These are phyloP conservation scores for Dipus sagitta DNA, from an alignment of 2,797 vertebrate genomes.

Conservation along the genomic window DNA sequence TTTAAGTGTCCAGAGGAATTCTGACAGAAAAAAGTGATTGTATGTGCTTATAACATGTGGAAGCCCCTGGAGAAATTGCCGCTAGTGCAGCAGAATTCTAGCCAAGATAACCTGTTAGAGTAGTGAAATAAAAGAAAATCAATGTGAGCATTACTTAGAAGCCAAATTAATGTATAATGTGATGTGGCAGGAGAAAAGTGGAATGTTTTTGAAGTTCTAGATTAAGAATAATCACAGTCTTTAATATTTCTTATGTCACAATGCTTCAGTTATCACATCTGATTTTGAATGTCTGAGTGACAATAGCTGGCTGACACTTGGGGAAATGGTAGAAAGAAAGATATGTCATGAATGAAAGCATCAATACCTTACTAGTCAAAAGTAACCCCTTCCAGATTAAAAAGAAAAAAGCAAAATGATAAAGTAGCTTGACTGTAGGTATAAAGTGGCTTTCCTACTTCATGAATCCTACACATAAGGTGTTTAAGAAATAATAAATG, in stretches of 20 bases:
- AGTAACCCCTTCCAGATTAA: not conserved
- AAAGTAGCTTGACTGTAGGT: conserved; percentile 1
- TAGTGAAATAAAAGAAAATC: conserved; percentile 68
- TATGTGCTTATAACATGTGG: not conserved
- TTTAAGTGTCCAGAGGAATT: conserved; percentile 54
- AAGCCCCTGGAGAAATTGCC: conserved; percentile 35
- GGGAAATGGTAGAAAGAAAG: conserved; percentile 29
- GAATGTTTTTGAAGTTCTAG: conserved; percentile 53
- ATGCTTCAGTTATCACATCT: conserved; percentile 64
- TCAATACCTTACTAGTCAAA: not conserved
- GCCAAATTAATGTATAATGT: conserved; percentile 71
- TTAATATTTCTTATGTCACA: conserved; percentile 58
- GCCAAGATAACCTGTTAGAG: conserved; percentile 62
- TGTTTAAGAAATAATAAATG: conserved; percentile 7
- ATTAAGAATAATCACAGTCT: conserved; percentile 70
- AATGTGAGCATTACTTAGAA: conserved; percentile 60
- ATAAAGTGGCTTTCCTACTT: conserved; percentile 18
- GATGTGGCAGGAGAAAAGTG: conserved; percentile 64
- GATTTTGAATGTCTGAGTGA: conserved; percentile 67
- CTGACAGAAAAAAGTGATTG: conserved; percentile 37
- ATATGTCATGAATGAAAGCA: not conserved
- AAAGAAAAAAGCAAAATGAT: not conserved
- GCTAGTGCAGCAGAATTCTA: not conserved
- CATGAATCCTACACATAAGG: not conserved
- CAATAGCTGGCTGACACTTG: conserved; percentile 45